Evolutionary conservation across 2,113 vertebrate genomes (phyloP), one percentile per base, ranked within the genome.

Genomic region (Brachyistius frenatus): DNA sequence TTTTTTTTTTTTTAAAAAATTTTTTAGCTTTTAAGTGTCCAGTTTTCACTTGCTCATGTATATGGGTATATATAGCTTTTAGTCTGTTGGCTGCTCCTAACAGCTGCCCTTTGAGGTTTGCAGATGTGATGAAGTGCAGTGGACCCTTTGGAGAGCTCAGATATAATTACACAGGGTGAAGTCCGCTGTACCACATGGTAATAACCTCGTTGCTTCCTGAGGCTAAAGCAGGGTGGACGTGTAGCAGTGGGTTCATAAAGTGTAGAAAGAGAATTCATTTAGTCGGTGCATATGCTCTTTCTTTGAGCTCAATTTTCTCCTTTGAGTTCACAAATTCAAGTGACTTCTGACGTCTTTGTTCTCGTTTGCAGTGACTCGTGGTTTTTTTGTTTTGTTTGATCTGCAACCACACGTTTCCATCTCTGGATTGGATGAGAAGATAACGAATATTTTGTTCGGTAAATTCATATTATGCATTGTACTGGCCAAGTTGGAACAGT

Each of bases 81-180:
- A 32, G 64, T 70, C 69, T 72, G 31, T 68, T 46, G n/a, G 70
- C 84, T 86, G 54, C 81, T 88, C 63, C 83, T 83, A 80, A 84
- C 86, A 78, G 83, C 82, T 83, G 64, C 82, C 80, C 75, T 83
- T 83, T 82, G 56, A 46, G 73, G 56, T 80, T 84, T 84, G 41
- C 64, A 60, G 66, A 79, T 57, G 78, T 72, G 83, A 84, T 85
- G 76, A 84, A 86, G 70, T 87, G 80, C 78, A 78, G 57, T 16
- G 62, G 76, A 67, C 69, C 69, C 69, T 80, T 78, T 1, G 46
- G 65, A 80, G 73, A 74, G 73, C 64, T 88, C 14, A 56, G 75
- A 80, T 62, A 52, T 91, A 93, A 92, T 93, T 91, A 90, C 85
- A 79, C 65, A 46, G 64, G 78, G 64, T 44, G 62, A 88, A 75